Base-by-base conservation (phyloP, 2,113 vertebrate species). In the Chaetorhynchus papuensis region DNA sequence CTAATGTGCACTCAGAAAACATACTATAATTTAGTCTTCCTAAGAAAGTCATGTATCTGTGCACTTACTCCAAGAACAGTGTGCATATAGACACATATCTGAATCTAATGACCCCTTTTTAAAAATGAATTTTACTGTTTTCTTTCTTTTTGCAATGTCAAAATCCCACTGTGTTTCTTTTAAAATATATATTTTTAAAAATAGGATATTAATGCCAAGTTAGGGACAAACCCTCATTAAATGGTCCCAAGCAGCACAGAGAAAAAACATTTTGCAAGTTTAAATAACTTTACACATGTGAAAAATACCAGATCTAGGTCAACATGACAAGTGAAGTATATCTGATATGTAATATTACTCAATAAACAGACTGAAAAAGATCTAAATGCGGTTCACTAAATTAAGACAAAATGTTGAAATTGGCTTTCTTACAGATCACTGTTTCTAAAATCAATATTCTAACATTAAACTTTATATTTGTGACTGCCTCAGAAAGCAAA, bases 1-100 rank as follows among this genome's bases (percentile, higher is more conserved):
- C 66, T 94, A 96, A 97, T 87, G 68, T 60, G 89, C 24, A 59
- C 66, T 90, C 72, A 92, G 44, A 77, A 93, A 71, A 87, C 37
- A 87, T 30, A 71, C 13, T 28, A 10, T 31, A 64, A 77, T 35
- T 56, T 56, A 80, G 28, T 76, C 66, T 75, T 90, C 60, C 68
- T 47, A 76, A 82, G 78, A 96, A 95, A 90, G 56, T 75, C 35
- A 39, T 26, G 49, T 77, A 93, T 71, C 49, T 87, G 16, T 78
- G 61, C 53, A 69, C 53, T 87, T 87, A 89, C 59, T 45, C 39
- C 74, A 93, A 92, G 45, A 85, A 53, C 11, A 52, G 13, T 8
- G 8, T 33, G 42, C 21, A 39, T 27, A 37, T 11, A 78, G 17
- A 59, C 8, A 47, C 30, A 33, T 7, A 77, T 27, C 71, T 87